Conservation (phyloP, 2,113 vertebrate genomes). For the Panurus biarmicus region DNA sequence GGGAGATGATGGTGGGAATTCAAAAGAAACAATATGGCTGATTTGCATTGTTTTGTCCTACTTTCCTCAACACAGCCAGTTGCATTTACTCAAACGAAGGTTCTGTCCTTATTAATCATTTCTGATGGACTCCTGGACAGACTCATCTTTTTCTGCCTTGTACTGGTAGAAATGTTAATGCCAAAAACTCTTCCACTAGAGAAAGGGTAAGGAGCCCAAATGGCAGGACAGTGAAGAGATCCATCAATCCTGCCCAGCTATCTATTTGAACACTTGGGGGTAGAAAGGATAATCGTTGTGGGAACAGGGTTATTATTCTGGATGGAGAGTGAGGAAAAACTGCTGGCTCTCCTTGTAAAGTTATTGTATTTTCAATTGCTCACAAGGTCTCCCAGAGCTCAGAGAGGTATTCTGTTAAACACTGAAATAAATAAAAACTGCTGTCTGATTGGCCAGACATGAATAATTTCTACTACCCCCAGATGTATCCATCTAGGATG, state of each 20-base stretch:
- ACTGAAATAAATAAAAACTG: conserved; percentile 56
- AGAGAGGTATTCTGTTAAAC: conserved; percentile 48
- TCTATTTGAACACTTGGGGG: not conserved
- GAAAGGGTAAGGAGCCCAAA: not conserved
- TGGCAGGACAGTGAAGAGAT: not conserved
- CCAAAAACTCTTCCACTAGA: not conserved
- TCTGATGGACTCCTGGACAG: not conserved
- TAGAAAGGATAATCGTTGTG: not conserved
- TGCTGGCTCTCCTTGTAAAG: conserved; percentile 26
- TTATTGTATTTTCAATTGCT: conserved; percentile 60
- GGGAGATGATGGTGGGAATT: not conserved
- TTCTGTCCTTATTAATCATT: not conserved
- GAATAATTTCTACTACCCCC: conserved; percentile 38
- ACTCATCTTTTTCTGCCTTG: not conserved
- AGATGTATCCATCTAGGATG: conserved; percentile 53
- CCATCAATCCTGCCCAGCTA: not conserved
- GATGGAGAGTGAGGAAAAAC: conserved; percentile 1
- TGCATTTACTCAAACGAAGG: not conserved
- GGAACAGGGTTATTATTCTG: conserved; percentile 25
- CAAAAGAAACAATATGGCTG: not conserved
- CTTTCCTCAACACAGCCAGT: not conserved
- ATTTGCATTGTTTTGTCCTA: not conserved
- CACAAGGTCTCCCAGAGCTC: conserved; percentile 34
- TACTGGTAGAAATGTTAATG: rapidly evolving
- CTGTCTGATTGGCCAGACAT: conserved; percentile 42